A percentile compares a stretch with the other conserved stretches of the same genome.
Conservation (phyloP, 2,888 invertebrate species). For the Drosophila nr. perissopoda region DNA sequence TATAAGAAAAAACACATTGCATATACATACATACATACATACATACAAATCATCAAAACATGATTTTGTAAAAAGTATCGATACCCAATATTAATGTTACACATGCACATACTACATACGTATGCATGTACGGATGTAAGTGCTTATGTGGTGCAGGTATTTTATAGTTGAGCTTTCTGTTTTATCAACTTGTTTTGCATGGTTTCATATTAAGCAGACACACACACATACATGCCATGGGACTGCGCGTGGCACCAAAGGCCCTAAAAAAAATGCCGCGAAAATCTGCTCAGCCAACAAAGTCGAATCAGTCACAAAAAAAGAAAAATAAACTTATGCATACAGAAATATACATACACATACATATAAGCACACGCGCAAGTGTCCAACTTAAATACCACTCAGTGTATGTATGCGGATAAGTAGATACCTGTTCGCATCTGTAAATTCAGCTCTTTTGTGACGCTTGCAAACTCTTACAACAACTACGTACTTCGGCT, state of each 20-base stretch:
- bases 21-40: no score
- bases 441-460: conserved; percentile 55
- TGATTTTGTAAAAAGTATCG: not conserved
- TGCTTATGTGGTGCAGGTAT: conserved; percentile 28
- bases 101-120: not conserved
- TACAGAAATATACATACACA: conserved; percentile 6
- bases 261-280: conserved; percentile 38
- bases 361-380: conserved; percentile 18
- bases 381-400: conserved; percentile 52
- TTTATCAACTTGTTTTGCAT: conserved; percentile 22
- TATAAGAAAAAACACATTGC: not conserved
- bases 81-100: not conserved
- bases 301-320: conserved; percentile 36
- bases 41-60: not conserved
- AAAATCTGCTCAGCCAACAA: conserved; percentile 63
- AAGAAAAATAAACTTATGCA: conserved; percentile 2
- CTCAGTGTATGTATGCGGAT: conserved; percentile 4
- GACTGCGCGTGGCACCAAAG: conserved; percentile 52
- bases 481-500: conserved; percentile 47
- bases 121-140: not conserved
- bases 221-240: conserved; percentile 3
- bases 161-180: conserved; percentile 9
- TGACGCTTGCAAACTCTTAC: conserved; percentile 36
- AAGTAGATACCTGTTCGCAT: conserved; percentile 58
- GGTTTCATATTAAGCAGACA: conserved; percentile 23